Conservation (phyloP, 2,113 vertebrate genomes). For the Canis aureus region DNA sequence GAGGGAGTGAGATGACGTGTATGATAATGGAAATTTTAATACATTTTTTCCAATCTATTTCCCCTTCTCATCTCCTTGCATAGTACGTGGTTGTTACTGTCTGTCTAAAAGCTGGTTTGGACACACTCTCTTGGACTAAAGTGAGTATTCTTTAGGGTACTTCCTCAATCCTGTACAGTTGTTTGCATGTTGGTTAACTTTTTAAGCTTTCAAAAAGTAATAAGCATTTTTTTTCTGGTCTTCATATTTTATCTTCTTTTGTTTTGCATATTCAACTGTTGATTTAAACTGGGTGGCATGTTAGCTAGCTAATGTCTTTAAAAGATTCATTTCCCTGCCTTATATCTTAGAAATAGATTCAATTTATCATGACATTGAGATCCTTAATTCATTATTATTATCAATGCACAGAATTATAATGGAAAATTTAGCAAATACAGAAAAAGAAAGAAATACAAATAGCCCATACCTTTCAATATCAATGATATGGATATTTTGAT, state of each 20-base stretch:
- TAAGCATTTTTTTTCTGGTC: background rate
- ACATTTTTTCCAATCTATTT: background rate
- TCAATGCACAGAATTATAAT: background rate
- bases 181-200: background rate
- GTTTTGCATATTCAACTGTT: background rate
- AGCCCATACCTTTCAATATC: background rate
- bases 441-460: background rate
- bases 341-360: background rate
- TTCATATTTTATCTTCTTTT: background rate
- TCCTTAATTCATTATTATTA: background rate
- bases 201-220: background rate
- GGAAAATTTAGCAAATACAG: background rate
- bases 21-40: background rate
- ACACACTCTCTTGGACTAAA: constrained; percentile 96
- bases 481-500: background rate
- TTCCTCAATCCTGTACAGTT: background rate
- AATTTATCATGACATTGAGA: background rate
- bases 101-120: constrained; percentile 97
- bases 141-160: constrained; percentile 85
- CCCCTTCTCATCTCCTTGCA: constrained; percentile 36
- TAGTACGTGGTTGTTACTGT: constrained; percentile 94
- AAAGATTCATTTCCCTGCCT: background rate
- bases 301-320: background rate
- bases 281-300: background rate
- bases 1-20: background rate